Percentiles rank a stretch among this genome's conserved stretches.
Evolutionary conservation across 1,140 invertebrate species (phyloP).

Genomic region (Gryon sp.): DNA sequence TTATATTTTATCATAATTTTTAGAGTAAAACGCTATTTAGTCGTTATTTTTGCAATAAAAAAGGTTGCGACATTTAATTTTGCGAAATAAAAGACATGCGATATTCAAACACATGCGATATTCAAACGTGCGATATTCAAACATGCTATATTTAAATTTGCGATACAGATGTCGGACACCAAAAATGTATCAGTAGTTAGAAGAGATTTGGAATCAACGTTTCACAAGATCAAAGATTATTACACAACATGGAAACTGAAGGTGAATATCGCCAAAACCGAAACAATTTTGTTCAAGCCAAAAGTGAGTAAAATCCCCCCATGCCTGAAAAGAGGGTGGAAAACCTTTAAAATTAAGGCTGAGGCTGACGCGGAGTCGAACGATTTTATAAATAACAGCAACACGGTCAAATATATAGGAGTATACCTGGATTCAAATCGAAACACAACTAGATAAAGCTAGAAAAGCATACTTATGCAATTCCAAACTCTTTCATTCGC

Average conservation of each 20-base stretch:
- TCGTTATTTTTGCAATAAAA: no score
- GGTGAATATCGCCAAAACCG: conserved; percentile 52
- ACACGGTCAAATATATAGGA: conserved; percentile 42
- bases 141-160: no score
- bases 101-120: no score
- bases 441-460: conserved; percentile 42
- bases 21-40: no score
- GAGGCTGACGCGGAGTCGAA: no score
- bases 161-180: no score
- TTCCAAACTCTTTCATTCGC: conserved; percentile 35
- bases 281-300: conserved; percentile 53
- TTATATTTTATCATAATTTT: no score
- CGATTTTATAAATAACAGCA: conserved; percentile 10
- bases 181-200: no score
- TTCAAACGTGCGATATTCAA: no score
- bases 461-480: conserved; percentile 10
- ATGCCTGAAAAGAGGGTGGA: neutral
- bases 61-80: no score
- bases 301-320: neutral
- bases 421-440: conserved; percentile 42
- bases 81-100: no score
- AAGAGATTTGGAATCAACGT: no score
- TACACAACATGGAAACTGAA: conserved; percentile 50
- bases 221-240: conserved; percentile 17
- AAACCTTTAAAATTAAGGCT: conserved; percentile 6